These are phyloP conservation scores for Diachasma alloeum DNA, from an alignment of 1,140 invertebrate species.

Conservation along the genomic window DNA sequence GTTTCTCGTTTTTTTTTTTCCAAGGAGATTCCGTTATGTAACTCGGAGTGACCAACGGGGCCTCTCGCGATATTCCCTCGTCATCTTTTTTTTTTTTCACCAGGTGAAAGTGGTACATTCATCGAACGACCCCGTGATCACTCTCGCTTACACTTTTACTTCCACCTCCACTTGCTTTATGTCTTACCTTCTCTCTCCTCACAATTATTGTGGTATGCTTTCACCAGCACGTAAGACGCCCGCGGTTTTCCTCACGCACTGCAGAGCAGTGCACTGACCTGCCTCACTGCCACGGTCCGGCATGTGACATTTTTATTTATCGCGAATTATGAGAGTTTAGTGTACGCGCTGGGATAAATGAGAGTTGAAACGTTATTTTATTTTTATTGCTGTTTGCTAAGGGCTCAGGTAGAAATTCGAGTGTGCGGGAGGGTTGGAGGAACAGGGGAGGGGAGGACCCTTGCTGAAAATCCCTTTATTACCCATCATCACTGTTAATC, in stretches of 20 bases:
- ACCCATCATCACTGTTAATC: constrained; percentile 22
- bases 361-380: too few species aligned
- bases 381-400: too few species aligned
- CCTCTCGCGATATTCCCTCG: not conserved
- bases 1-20: not conserved
- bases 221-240: constrained; percentile 31
- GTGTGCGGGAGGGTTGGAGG: too few species aligned
- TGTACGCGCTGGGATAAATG: too few species aligned
- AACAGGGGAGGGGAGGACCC: too few species aligned
- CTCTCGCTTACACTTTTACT: constrained; percentile 28
- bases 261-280: constrained; percentile 49
- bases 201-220: constrained; percentile 34
- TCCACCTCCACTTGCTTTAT: not conserved
- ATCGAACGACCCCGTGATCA: constrained; percentile 38
- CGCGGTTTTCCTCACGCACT: not conserved
- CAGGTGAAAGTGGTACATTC: constrained; percentile 40
- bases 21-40: not conserved
- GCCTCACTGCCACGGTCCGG: constrained; percentile 32
- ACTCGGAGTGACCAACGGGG: not conserved
- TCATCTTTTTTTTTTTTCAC: not conserved
- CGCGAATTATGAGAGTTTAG: not conserved
- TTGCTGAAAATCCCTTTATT: constrained; percentile 14
- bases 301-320: not conserved
- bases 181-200: not conserved
- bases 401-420: not conserved